Conservation (phyloP, 1,140 invertebrate species). For the Ridgeia piscesae region DNA sequence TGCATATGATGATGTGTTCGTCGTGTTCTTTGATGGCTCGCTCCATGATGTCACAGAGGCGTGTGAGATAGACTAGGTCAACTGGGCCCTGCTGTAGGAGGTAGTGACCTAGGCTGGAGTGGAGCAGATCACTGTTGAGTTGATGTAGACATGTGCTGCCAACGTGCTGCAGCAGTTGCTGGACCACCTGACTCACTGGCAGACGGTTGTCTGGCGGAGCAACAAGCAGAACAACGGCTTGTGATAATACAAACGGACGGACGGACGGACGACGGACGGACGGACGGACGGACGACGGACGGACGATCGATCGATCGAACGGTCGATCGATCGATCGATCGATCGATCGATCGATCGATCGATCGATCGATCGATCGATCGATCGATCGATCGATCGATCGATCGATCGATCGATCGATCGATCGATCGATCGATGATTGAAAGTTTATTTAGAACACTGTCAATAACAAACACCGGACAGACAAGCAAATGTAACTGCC, state of each 20-base stretch:
- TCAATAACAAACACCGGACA: no score
- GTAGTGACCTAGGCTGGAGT: conserved; percentile 40
- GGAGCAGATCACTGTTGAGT: conserved; percentile 42
- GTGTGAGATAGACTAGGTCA: conserved; percentile 42
- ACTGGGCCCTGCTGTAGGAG: conserved; percentile 42
- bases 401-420: no score
- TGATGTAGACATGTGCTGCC: conserved; percentile 53
- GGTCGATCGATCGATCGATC: no score
- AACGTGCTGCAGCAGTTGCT: conserved; percentile 48
- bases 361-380: no score
- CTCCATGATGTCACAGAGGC: conserved; percentile 50
- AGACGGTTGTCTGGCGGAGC: conserved; percentile 26
- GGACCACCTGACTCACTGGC: conserved; percentile 35
- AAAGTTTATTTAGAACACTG: no score
- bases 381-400: no score
- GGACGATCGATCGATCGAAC: no score
- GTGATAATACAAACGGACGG: not conserved
- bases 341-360: no score
- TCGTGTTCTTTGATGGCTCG: conserved; percentile 42
- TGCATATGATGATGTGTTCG: conserved; percentile 44
- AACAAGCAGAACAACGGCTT: not conserved
- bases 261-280: no score
- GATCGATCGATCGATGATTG: no score
- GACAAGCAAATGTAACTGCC: no score
- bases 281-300: no score